Evolutionary conservation across 2,797 vertebrate species (phyloP).

Genomic region (Spheniscus humboldti): DNA sequence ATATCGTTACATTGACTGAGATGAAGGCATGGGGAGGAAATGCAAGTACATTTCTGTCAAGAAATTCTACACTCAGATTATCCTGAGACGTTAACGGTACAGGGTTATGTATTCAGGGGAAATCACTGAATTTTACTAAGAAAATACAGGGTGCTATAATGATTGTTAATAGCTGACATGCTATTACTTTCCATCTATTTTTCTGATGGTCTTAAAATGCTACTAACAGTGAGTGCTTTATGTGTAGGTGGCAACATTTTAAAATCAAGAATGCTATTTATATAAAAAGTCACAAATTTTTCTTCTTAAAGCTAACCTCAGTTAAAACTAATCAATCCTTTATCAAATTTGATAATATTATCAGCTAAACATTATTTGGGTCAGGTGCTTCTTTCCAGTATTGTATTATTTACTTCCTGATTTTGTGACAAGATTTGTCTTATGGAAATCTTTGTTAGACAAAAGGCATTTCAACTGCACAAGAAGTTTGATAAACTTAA

Average conservation of each 20-base stretch:
- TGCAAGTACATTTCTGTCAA: background rate
- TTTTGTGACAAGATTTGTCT: background rate
- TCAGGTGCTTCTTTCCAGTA: background rate
- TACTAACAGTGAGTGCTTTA: background rate
- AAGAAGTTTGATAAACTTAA: background rate
- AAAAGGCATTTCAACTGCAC: background rate
- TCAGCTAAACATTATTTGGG: background rate
- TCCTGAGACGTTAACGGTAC: background rate
- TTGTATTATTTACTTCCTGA: background rate
- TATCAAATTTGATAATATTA: background rate
- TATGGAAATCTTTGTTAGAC: background rate
- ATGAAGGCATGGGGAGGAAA: background rate
- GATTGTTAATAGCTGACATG: background rate
- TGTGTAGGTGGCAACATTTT: background rate
- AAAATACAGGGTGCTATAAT: background rate
- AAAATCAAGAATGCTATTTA: background rate
- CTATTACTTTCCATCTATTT: background rate
- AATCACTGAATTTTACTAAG: background rate
- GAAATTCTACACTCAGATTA: background rate
- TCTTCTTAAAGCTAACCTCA: background rate
- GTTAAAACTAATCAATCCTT: background rate
- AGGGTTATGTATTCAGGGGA: background rate
- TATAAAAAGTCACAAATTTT: background rate
- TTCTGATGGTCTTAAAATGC: background rate
- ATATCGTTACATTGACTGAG: background rate